Base-by-base conservation (phyloP, 2,113 vertebrate species). In the Pygathrix nemaeus region DNA sequence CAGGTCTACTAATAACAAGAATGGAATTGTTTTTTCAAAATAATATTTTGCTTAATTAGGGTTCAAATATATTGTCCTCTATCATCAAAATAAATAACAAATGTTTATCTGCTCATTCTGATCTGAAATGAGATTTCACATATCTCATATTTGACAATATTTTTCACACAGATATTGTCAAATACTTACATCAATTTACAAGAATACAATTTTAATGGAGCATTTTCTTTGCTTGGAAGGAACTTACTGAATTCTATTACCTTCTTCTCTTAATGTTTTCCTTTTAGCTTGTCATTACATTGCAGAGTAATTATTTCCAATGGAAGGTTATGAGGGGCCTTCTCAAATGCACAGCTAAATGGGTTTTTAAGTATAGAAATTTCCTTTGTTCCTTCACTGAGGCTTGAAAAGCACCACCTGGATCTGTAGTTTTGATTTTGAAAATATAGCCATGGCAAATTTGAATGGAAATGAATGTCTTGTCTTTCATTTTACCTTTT, bases 291-390 rank as follows among this genome's bases (percentile, higher is more conserved):
- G 30, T 72, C 57, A 83, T 87, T 86, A 76, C 38, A 87, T 59
- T 89, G 40, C 20, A 82, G 32, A 86, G 72, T 90, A 93, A 97
- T 94, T 27, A 97, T 61, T 90, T 68, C 13, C 40, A 83, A 21
- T 14, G 35, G 50, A 83, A 84, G 45, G n/a, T 90, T 94, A 57
- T 52, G 25, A 80, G 32, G 35, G 88, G 86, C 40, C 30, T 79
- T 96, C 75, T 87, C 61, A 93, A 66, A 5, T 66, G 13, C 52
- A 93, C 35, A 66, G 4, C 21, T 78, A 89, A 87, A 82, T 79
- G 55, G 27, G 82, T 35, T 78, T 88, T 95, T 84, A 95, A 85
- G 50, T 52, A 70, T 79, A 38, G 10, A 92, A 68, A 96, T 79
- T 84, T 81, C 50, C 32, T 66, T 64, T 89, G 38, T 66, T 27